Percentiles rank a stretch among this genome's conserved stretches.
Conservation (phyloP, 2,888 invertebrate species). For the Axea sp. region DNA sequence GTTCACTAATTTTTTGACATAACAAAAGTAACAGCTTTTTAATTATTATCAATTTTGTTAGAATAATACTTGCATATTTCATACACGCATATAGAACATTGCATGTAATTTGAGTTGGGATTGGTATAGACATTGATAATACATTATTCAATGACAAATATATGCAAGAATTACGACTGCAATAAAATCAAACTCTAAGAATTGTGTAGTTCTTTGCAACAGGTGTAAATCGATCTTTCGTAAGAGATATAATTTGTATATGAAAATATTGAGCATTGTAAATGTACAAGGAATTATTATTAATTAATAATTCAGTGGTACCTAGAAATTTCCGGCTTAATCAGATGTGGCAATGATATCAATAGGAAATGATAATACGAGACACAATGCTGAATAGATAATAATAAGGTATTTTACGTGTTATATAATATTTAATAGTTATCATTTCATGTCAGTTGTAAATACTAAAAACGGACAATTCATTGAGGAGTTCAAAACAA, state of each 20-base stretch:
- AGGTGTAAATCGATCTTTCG: conserved; percentile 38
- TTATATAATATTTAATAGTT: conserved; percentile 16
- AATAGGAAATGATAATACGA: background rate
- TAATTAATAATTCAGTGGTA: too few species aligned
- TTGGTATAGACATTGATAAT: conserved; percentile 29
- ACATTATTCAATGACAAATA: conserved; percentile 40
- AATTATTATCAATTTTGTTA: too few species aligned
- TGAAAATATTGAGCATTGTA: too few species aligned
- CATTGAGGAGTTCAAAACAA: conserved; percentile 19
- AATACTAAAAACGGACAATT: conserved; percentile 17
- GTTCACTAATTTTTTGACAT: too few species aligned
- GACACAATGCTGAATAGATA: background rate
- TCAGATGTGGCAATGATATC: background rate
- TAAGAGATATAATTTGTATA: too few species aligned
- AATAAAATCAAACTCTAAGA: too few species aligned
- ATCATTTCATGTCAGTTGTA: conserved; percentile 11
- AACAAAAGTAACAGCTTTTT: too few species aligned
- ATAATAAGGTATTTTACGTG: background rate
- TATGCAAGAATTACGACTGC: too few species aligned
- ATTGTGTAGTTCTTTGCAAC: conserved; percentile 21
- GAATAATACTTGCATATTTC: too few species aligned
- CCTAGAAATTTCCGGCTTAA: too few species aligned
- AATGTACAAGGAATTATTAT: too few species aligned
- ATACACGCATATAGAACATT: too few species aligned
- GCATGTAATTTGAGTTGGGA: conserved; percentile 8